Evolutionary conservation across 2,797 vertebrate species (phyloP).

Genomic region (Taenioides sp.): DNA sequence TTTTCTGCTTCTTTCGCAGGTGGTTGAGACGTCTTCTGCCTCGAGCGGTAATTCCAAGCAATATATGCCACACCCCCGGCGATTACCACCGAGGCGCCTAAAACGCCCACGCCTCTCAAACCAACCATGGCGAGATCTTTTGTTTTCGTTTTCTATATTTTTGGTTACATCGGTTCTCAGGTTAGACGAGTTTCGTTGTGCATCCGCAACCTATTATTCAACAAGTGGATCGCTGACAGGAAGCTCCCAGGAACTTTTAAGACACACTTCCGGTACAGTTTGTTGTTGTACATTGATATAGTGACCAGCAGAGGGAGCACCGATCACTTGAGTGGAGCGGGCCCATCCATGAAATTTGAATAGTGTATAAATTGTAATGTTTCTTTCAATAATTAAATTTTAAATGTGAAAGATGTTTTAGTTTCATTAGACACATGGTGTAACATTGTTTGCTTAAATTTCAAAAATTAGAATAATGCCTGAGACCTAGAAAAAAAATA

Average conservation of each 20-base stretch:
- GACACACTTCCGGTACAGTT: slow-evolving; percentile 49
- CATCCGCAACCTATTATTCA: slow-evolving; percentile 31
- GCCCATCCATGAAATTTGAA: background rate
- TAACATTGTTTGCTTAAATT: too few species aligned
- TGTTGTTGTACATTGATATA: slow-evolving; percentile 19
- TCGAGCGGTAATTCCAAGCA: slow-evolving; percentile 59
- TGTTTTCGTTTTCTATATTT: background rate
- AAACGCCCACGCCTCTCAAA: slow-evolving; percentile 51
- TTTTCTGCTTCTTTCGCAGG: background rate
- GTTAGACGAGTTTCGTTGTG: background rate
- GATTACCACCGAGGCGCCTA: slow-evolving; percentile 61
- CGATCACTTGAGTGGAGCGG: background rate
- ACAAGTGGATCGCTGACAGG: slow-evolving; percentile 76
- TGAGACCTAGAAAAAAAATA: too few species aligned
- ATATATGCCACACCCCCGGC: slow-evolving; percentile 71
- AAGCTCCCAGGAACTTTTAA: slow-evolving; percentile 41
- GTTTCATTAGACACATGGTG: too few species aligned
- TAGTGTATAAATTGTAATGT: background rate
- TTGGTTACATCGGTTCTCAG: slow-evolving; percentile 1
- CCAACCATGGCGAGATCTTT: slow-evolving; percentile 58
- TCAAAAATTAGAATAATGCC: too few species aligned
- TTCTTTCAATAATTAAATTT: too few species aligned
- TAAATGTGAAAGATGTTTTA: too few species aligned
- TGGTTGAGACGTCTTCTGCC: background rate
- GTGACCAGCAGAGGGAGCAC: slow-evolving; percentile 10